Percentiles rank a stretch among this genome's conserved stretches.
phyloP scores from a whole-genome alignment of 2,797 vertebrate genomes.

The Mionectes olivaceus region DNA sequence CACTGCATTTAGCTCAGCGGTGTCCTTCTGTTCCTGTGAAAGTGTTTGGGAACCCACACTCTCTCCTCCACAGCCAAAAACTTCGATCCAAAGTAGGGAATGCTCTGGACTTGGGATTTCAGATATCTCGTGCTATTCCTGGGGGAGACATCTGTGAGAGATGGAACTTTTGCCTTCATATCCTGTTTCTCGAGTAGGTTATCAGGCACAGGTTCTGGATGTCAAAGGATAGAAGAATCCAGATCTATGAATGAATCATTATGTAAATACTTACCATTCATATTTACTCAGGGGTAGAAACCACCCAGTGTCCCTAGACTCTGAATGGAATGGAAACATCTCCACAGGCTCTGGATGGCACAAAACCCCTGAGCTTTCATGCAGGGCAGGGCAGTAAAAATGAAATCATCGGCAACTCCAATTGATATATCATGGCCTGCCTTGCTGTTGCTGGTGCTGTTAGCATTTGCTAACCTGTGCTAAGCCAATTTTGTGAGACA shows the following conservation, averaged over 20 bases:
- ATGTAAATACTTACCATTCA: not conserved
- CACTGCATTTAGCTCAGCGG: conserved; percentile 2
- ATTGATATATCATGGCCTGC: not conserved
- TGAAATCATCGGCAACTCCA: not conserved
- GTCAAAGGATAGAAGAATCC: not conserved
- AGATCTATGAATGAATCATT: not conserved
- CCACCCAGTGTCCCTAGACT: not conserved
- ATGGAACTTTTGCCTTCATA: not conserved
- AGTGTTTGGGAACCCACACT: not conserved
- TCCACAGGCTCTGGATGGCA: not conserved
- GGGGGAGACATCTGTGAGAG: not conserved
- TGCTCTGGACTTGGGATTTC: not conserved
- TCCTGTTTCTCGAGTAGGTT: not conserved
- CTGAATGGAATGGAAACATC: not conserved
- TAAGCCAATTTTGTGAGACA: conserved; percentile 40
- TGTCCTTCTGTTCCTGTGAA: conserved; percentile 15
- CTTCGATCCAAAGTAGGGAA: not conserved
- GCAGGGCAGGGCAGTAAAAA: not conserved
- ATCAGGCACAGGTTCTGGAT: not conserved
- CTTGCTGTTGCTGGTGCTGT: not conserved
- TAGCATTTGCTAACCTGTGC: conserved; percentile 38
- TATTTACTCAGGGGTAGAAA: not conserved
- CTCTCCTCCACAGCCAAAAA: not conserved
- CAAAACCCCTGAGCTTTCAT: not conserved
- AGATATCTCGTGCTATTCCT: not conserved